phyloP scores from a whole-genome alignment of 1,140 invertebrate genomes.

The Chelonus insularis region DNA sequence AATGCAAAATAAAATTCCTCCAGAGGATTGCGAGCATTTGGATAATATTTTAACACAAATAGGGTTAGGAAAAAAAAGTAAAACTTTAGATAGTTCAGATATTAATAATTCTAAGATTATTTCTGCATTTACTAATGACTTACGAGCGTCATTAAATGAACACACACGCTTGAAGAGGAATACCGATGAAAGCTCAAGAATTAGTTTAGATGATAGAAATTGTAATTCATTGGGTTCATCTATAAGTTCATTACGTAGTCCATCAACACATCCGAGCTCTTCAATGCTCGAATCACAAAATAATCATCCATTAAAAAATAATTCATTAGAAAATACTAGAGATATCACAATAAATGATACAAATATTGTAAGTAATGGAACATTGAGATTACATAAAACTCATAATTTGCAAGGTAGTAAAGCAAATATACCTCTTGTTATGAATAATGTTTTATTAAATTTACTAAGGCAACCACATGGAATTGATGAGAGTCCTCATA shows the following conservation, averaged over 20 bases:
- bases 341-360: constrained; percentile 18
- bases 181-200: constrained; percentile 39
- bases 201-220: constrained; percentile 43
- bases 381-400: constrained; percentile 43
- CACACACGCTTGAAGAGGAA: constrained; percentile 40
- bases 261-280: constrained; percentile 46
- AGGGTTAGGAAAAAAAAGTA: constrained; percentile 47
- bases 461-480: constrained; percentile 48
- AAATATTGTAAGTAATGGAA: constrained; percentile 19
- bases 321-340: not conserved
- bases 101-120: not conserved
- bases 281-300: constrained; percentile 47
- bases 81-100: constrained; percentile 44
- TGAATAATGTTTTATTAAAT: constrained; percentile 52
- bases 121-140: constrained; percentile 17
- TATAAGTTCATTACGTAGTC: constrained; percentile 28
- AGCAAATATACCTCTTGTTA: constrained; percentile 54
- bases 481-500: constrained; percentile 41
- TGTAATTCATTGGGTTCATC: constrained; percentile 45
- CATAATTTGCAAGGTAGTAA: constrained; percentile 48
- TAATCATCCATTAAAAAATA: constrained; percentile 36
- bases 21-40: constrained; percentile 19
- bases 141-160: constrained; percentile 42
- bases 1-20: constrained; percentile 1
- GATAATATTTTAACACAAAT: constrained; percentile 28